A percentile compares a stretch with the other conserved stretches of the same genome.
phyloP scores from a whole-genome alignment of 2,888 invertebrate genomes.

The Stenotaenia linearis region DNA sequence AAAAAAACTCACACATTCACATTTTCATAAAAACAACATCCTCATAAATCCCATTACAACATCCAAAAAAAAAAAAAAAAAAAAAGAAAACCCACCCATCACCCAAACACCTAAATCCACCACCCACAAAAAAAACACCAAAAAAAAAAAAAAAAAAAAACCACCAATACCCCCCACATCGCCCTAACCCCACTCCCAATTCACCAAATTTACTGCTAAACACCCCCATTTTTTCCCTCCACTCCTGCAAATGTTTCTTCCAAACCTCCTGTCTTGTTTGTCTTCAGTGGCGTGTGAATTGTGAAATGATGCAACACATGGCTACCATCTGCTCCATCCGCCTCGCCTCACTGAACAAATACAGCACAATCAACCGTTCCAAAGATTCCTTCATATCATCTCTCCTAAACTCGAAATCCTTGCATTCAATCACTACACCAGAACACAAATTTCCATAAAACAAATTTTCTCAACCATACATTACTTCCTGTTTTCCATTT shows the following conservation, averaged over 20 bases:
- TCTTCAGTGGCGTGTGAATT: slow-evolving; percentile 19
- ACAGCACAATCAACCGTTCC: not conserved
- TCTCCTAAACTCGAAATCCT: not conserved
- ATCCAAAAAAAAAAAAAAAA: no score
- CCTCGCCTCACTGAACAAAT: not conserved
- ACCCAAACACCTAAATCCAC: not conserved
- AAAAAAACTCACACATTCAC: no score
- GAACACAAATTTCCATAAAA: not conserved
- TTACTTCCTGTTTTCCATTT: not conserved
- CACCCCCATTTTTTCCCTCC: not conserved
- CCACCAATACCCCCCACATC: not conserved
- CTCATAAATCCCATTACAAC: no score
- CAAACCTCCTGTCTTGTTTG: not conserved
- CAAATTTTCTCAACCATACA: not conserved
- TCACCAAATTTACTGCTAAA: not conserved
- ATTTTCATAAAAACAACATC: no score
- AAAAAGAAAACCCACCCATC: no score
- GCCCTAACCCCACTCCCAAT: not conserved
- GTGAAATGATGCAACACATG: slow-evolving; percentile 19
- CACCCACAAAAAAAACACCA: no score
- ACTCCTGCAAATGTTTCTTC: not conserved
- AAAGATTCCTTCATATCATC: not conserved
- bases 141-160: no score
- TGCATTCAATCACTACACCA: not conserved
- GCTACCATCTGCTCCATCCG: slow-evolving; percentile 15